A percentile compares a stretch with the other conserved stretches of the same genome.
Evolutionary conservation across 2,113 vertebrate genomes (phyloP).

Genomic region (Oryzias woworae): DNA sequence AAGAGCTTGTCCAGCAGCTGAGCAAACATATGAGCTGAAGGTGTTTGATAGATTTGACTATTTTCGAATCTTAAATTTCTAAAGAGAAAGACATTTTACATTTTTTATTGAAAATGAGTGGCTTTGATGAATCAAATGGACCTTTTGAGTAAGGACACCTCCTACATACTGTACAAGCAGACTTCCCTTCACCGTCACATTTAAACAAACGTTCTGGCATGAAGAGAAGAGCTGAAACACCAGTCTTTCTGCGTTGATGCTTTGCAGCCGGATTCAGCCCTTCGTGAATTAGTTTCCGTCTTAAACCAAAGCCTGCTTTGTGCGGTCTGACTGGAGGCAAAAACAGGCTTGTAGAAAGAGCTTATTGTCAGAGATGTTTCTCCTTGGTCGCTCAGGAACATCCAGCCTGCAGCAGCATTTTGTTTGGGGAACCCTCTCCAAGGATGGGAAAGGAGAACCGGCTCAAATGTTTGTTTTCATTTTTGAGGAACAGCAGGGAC

Average conservation of each 20-base stretch:
- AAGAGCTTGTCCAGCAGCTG: too few relatives aligned
- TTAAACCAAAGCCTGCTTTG: constrained; percentile 41
- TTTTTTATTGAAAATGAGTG: too few relatives aligned
- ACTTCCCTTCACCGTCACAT: too few relatives aligned
- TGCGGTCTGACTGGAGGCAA: constrained; percentile 9
- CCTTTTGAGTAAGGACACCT: too few relatives aligned
- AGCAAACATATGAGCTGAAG: too few relatives aligned
- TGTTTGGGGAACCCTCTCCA: constrained; percentile 42
- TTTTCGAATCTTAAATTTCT: too few relatives aligned
- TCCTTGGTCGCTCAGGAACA: constrained; percentile 35
- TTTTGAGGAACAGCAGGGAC: constrained; percentile 14
- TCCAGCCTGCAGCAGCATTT: constrained; percentile 48
- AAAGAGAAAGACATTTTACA: too few relatives aligned
- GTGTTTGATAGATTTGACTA: too few relatives aligned
- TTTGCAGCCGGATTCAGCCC: constrained; percentile 22
- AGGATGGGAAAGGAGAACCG: constrained; percentile 2
- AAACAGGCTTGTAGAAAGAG: constrained; percentile 57
- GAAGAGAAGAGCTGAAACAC: too few relatives aligned
- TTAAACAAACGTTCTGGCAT: too few relatives aligned
- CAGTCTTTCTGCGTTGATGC: neutral
- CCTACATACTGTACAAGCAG: too few relatives aligned
- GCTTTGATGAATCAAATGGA: too few relatives aligned
- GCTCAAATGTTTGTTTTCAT: constrained; percentile 50
- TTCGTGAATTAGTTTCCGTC: constrained; percentile 31
- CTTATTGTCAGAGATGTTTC: constrained; percentile 60